phyloP scores from a whole-genome alignment of 2,888 invertebrate species.

The Spialia ferax region DNA sequence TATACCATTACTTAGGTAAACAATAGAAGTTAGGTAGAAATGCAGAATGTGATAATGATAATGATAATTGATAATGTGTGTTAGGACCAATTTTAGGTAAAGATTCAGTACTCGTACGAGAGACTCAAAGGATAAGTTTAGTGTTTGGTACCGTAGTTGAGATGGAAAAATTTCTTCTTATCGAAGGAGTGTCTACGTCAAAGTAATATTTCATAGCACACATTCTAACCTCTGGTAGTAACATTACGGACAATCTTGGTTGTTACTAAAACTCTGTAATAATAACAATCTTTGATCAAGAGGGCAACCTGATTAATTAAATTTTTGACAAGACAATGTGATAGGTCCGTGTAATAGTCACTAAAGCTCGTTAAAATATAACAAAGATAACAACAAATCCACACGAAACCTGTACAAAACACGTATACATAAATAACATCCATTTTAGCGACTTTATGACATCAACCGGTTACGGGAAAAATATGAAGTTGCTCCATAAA shows the following conservation, averaged over 20 bases:
- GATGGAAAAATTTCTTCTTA: too few relatives aligned
- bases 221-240: too few relatives aligned
- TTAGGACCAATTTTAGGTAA: too few relatives aligned
- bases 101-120: too few relatives aligned
- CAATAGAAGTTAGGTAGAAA: not conserved
- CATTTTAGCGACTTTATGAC: conserved; percentile 25
- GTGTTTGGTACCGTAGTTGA: too few relatives aligned
- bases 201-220: too few relatives aligned
- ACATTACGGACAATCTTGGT: too few relatives aligned
- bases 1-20: not conserved
- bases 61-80: too few relatives aligned
- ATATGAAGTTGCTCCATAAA: not conserved
- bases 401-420: conserved; percentile 1
- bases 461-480: not conserved
- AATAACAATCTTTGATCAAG: not conserved
- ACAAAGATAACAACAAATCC: conserved; percentile 2
- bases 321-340: conserved; percentile 12
- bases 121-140: too few relatives aligned
- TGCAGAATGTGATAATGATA: too few relatives aligned
- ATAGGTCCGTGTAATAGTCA: not conserved
- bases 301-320: not conserved
- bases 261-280: too few relatives aligned
- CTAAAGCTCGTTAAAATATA: conserved; percentile 8
- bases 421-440: conserved; percentile 19
- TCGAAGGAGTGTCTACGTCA: too few relatives aligned